Percentiles rank a stretch among this genome's conserved stretches.
Evolutionary conservation across 2,113 vertebrate genomes (phyloP).

Genomic region (Anoplopoma fimbria): DNA sequence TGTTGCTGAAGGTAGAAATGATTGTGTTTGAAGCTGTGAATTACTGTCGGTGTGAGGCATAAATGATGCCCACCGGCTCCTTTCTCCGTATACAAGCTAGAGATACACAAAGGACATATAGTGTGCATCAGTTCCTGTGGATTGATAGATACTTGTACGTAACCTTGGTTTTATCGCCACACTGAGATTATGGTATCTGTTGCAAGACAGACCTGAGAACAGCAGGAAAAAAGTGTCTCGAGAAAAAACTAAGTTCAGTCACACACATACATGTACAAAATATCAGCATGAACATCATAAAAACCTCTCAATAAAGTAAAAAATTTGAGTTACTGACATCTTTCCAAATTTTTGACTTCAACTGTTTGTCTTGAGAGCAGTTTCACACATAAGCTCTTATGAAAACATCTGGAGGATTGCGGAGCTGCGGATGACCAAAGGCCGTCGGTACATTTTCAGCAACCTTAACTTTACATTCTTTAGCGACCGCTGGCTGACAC

Average conservation of each 20-base stretch:
- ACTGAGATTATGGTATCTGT: background rate
- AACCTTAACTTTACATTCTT: background rate
- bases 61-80: background rate
- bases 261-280: background rate
- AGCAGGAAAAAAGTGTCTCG: background rate
- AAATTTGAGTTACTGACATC: too few relatives aligned
- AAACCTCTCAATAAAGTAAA: too few relatives aligned
- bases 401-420: background rate
- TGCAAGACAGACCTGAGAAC: too few relatives aligned
- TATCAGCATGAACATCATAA: too few relatives aligned
- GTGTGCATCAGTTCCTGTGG: background rate
- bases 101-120: background rate
- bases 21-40: slow-evolving; percentile 14
- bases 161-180: background rate
- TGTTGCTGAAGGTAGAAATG: background rate
- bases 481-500: background rate
- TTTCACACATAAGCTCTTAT: background rate
- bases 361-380: background rate
- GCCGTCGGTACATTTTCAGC: background rate
- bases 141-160: background rate
- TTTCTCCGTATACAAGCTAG: background rate
- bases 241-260: background rate
- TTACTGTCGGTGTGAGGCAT: background rate
- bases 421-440: background rate
- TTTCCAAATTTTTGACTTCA: too few relatives aligned